Conservation (phyloP, 92 coral and sea anemone species). For the Epizoanthus ramosus region DNA sequence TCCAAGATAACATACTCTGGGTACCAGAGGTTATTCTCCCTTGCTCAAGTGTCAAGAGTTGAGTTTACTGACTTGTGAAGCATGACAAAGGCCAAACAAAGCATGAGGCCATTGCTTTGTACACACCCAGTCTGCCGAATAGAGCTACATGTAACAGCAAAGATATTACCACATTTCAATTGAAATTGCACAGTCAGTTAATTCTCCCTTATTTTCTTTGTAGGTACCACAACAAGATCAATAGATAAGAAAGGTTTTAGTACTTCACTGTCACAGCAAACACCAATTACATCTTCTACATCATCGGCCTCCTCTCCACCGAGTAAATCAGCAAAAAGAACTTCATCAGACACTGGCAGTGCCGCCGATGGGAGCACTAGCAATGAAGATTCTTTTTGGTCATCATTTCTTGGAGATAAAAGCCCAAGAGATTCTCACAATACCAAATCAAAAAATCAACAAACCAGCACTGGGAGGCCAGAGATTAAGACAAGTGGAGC, state of each 20-base stretch:
- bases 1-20: too few species aligned
- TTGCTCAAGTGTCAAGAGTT: not conserved
- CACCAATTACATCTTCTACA: slow-evolving; percentile 4
- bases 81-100: not conserved
- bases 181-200: not conserved
- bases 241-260: slow-evolving; percentile 25
- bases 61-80: not conserved
- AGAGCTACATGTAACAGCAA: too few species aligned
- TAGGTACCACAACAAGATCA: slow-evolving; percentile 10
- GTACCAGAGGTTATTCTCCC: too few species aligned
- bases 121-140: too few species aligned
- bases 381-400: slow-evolving; percentile 79
- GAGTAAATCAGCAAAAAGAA: slow-evolving; percentile 23
- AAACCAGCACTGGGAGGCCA: slow-evolving; percentile 31
- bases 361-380: not conserved
- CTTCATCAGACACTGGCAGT: slow-evolving; percentile 33
- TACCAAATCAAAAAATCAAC: slow-evolving; percentile 33
- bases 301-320: slow-evolving; percentile 7
- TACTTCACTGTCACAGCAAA: not conserved
- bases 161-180: not conserved
- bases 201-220: not conserved
- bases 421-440: not conserved
- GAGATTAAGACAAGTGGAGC: slow-evolving; percentile 8
- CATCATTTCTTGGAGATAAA: slow-evolving; percentile 79
- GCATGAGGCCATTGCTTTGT: too few species aligned